A percentile compares a stretch with the other conserved stretches of the same genome.
Evolutionary conservation across 2,113 vertebrate genomes (phyloP).

Genomic region (Plestiodon gilberti): DNA sequence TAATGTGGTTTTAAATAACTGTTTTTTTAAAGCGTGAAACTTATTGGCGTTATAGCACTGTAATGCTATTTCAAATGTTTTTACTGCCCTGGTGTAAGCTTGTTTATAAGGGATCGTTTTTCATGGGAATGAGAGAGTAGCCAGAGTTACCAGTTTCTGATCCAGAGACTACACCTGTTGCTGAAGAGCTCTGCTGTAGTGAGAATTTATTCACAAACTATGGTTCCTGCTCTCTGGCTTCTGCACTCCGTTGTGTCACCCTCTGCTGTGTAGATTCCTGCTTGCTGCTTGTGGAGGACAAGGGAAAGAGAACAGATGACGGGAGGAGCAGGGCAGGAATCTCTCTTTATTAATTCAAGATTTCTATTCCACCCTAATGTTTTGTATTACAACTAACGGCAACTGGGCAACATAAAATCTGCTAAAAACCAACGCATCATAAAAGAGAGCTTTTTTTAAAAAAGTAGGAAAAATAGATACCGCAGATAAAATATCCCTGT

Average conservation of each 20-base stretch:
- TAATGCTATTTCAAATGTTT: conserved; percentile 13
- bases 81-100: conserved; percentile 5
- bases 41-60: conserved; percentile 12
- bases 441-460: too few relatives aligned
- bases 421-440: too few relatives aligned
- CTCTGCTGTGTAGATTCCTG: neutral
- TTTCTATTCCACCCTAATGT: too few relatives aligned
- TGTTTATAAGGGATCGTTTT: conserved; percentile 18
- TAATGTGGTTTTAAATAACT: conserved; percentile 13
- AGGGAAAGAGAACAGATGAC: neutral
- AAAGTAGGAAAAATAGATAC: neutral
- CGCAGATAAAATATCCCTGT: too few relatives aligned
- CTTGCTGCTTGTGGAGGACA: neutral
- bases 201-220: neutral
- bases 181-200: neutral
- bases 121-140: neutral
- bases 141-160: neutral
- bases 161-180: neutral
- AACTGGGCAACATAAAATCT: too few relatives aligned
- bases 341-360: too few relatives aligned
- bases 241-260: neutral
- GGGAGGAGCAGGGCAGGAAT: neutral
- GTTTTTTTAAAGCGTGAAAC: conserved; percentile 7
- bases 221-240: neutral
- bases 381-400: neutral